Base-by-base conservation (phyloP, 2,113 vertebrate genomes). In the Mungos mungo region DNA sequence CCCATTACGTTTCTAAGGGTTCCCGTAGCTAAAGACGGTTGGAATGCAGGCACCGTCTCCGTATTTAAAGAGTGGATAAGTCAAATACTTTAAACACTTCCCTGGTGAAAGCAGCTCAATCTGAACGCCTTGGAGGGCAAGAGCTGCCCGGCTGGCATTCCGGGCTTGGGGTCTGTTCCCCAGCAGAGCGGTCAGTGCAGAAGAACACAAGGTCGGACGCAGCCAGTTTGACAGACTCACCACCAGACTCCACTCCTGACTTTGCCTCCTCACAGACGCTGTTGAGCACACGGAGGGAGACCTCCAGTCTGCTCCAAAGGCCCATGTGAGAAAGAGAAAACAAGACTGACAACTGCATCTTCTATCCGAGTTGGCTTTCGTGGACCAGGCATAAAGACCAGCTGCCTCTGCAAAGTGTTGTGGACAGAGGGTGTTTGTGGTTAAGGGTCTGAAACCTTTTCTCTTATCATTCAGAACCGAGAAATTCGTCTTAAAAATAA, bases 401-500 rank as follows among this genome's bases (percentile, higher is more conserved):
- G 35, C 38, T 31, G 31, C 31, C 15, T 77, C 71, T 82, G 31
- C 65, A 25, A 88, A 71, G 31, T 80, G 72, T n/a, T 71, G 45
- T 27, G 65, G 65, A 54, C 66, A 63, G 50, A 72, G 29, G 95
- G 29, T 57, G 60, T 35, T 97, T 80, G 38, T 33, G 83, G 47
- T 41, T 92, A 81, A 92, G 76, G 14, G 38, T 77, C 93, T 91
- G 82, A 82, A 85, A 63, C 74, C 21, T 82, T 76, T 90, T 74
- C 23, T 91, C 57, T 81, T 47, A 11, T 86, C 65, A 66, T 60
- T 92, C 76, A 86, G 66, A 94, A 86, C 82, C 18, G 89, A 93
- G 41, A 79, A 88, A 79, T 45, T 47, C 72, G 50, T 86, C 66
- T 50, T 35, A 38, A 95, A 95, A 93, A 95, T 81, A 82, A 69